These are phyloP conservation scores for Orcinus orca DNA, from an alignment of 2,113 vertebrate genomes.

Conservation along the genomic window DNA sequence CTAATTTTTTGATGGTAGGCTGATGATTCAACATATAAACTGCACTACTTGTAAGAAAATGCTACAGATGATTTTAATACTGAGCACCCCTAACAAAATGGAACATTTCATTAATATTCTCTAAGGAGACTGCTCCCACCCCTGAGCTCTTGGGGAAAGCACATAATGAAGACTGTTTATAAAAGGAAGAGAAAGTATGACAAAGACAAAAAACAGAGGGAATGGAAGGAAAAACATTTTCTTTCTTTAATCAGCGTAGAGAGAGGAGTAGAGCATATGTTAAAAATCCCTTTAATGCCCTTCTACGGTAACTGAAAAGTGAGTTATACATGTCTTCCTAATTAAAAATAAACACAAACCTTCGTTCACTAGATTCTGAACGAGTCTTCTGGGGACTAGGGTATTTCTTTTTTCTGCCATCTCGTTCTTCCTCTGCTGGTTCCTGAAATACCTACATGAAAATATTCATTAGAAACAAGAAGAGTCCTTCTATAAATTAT, in stretches of 20 bases:
- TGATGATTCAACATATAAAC: background rate
- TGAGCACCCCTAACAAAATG: conserved; percentile 60
- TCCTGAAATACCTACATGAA: conserved; percentile 86
- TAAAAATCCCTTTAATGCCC: background rate
- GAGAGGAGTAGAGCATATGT: background rate
- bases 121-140: conserved; percentile 47
- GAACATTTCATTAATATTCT: conserved; percentile 59
- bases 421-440: conserved; percentile 91
- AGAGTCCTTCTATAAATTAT: conserved; percentile 2
- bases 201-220: conserved; percentile 48
- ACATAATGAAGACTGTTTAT: conserved; percentile 28
- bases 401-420: conserved; percentile 92
- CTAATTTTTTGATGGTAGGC: background rate
- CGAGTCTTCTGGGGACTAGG: conserved; percentile 93
- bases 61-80: background rate
- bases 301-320: background rate
- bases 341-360: conserved; percentile 83
- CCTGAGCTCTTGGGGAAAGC: conserved; percentile 32
- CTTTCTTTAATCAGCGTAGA: background rate
- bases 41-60: background rate
- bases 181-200: conserved; percentile 64
- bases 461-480: conserved; percentile 57
- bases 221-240: background rate
- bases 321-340: background rate
- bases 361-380: conserved; percentile 91